A percentile compares a stretch with the other conserved stretches of the same genome.
Evolutionary conservation across 1,140 invertebrate genomes (phyloP).

Genomic region (Pemphigus obesinymphae): DNA sequence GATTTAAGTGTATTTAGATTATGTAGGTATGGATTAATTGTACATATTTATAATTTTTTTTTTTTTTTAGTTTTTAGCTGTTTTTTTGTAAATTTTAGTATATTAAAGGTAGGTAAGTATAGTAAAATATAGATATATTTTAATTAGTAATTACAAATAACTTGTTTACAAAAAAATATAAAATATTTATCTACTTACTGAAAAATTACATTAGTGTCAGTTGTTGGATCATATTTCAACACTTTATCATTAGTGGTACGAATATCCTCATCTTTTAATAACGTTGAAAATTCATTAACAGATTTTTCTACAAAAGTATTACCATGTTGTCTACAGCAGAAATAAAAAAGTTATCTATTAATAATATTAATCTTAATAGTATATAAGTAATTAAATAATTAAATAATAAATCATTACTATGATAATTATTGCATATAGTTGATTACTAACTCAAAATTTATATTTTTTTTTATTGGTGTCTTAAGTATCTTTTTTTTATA

Average conservation of each 20-base stretch:
- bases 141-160: no score
- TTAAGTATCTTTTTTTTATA: not conserved
- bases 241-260: not conserved
- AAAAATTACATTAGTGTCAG: conserved; percentile 24
- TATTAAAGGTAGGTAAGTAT: no score
- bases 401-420: not conserved
- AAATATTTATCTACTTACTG: conserved; percentile 5
- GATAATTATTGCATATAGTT: not conserved
- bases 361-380: not conserved
- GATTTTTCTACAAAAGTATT: not conserved
- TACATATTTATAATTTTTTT: no score
- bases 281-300: not conserved
- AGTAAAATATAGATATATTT: no score
- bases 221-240: conserved; percentile 6
- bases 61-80: no score
- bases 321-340: not conserved
- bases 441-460: not conserved
- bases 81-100: no score
- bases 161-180: no score
- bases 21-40: no score
- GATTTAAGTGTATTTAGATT: no score
- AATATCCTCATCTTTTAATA: conserved; percentile 28
- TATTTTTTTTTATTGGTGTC: not conserved
- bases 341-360: not conserved
- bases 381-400: not conserved